Conservation (phyloP, 2,888 invertebrate species). For the Archips xylosteana region DNA sequence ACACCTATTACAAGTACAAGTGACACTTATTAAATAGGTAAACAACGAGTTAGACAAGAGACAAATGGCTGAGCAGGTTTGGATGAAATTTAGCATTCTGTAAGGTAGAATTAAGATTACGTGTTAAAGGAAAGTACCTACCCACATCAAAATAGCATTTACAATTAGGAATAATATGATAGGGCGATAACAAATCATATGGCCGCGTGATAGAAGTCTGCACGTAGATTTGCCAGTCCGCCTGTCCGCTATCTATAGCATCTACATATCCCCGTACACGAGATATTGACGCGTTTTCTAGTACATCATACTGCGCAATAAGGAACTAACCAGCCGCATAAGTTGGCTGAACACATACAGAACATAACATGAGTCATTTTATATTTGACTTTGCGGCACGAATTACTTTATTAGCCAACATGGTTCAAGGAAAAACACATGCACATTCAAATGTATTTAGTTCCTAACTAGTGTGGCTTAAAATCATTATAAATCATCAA, state of each 20-base stretch:
- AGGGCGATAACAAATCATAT: neutral
- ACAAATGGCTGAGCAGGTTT: neutral
- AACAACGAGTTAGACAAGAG: neutral
- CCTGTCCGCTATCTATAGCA: slow-evolving; percentile 10
- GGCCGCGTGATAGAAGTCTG: neutral
- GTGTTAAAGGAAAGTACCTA: neutral
- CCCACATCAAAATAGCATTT: neutral
- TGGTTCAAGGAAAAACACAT: slow-evolving; percentile 20
- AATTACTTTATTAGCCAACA: slow-evolving; percentile 2
- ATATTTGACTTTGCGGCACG: slow-evolving; percentile 11
- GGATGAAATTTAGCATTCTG: neutral
- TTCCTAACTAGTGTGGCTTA: neutral
- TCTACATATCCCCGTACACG: slow-evolving; percentile 7
- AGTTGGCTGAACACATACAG: slow-evolving; percentile 28
- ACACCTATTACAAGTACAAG: no score
- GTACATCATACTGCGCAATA: slow-evolving; percentile 34
- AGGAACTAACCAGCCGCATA: slow-evolving; percentile 25
- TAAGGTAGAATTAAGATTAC: neutral
- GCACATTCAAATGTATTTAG: slow-evolving; percentile 11
- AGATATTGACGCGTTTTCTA: slow-evolving; percentile 27
- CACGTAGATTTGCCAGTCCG: no score
- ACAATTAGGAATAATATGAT: neutral
- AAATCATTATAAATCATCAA: slow-evolving; percentile 11
- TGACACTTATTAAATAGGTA: no score
- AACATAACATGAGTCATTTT: slow-evolving; percentile 28